Base-by-base conservation (phyloP, 2,797 vertebrate species). In the Cyclura pinguis region DNA sequence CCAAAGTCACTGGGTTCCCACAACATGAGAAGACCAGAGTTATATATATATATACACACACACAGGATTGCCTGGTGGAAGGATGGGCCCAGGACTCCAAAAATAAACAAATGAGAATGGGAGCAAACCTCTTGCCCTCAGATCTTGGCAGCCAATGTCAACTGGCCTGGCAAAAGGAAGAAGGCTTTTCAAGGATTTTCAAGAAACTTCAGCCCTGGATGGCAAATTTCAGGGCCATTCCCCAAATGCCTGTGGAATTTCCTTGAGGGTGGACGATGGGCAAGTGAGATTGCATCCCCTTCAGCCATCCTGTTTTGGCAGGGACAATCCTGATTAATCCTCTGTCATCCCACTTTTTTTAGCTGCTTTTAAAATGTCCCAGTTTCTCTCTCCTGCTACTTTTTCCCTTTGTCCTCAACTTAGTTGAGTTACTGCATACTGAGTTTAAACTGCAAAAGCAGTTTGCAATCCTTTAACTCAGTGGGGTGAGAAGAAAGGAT, bases 41-140 rank as follows among this genome's bases (percentile, higher is more conserved):
- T 62, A 62, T 52, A 42, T 42, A 42, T 42, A 42, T 42, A 42
- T 42, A 42, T 4, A 57, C 69, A 35, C 20, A 50, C 77, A 88
- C 20, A 59, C 86, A 93, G 67, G 47, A n/a, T 85, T 38, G 14
- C 42, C 72, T 50, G 62, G 84, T 85, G 59, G 92, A 91, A 95
- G 92, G 87, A 2, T 12, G 52, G 77, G 88, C 57, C 83, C 85
- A 86, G 84, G 84, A 72, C 74, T 93, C 84, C 82, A 27, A 38
- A 89, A 62, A 1, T 38, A 55, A 80, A 52, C 72, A 78, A 5
- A n/a, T 6, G 27, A 88, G 83, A 82, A 10, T 24, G 67, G 29
- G 74, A 84, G 72, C 84, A 72, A 91, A 64, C 57, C 4, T 90
- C 83, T 91, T 74, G 88, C 27, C 69, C 62, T 55, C 12, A 64